Evolutionary conservation across 1,140 invertebrate genomes (phyloP), one percentile per base, ranked within the genome.

Genomic region (Magallana gigas): DNA sequence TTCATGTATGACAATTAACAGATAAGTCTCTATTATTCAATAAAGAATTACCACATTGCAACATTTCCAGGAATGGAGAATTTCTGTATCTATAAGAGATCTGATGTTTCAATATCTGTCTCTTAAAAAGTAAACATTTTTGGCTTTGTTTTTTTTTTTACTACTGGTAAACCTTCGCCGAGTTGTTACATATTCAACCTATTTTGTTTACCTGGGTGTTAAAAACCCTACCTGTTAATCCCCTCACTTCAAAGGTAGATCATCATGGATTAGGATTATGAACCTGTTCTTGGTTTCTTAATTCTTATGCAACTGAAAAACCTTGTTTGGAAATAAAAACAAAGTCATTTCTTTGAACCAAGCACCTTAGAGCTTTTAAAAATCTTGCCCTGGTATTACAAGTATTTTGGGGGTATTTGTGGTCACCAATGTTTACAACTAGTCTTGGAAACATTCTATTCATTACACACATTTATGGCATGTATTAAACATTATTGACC

Each of bases 181-280:
- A 16, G 60, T 18, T 64, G 16, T 64, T 64, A 16, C 18, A 64
- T 64, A 16, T 64, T 64, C 18, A 64, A 64, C 16, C 7, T 76
- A 29, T 71, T 18, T 71, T 76, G 18, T 76, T 76, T 76, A 12
- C 9, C 36, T 36, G 23, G 12, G 23, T 36, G 23, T 29, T 76
- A 23, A 76, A 29, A 12, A 36, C 68, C 68, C 68, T 48, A 76
- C 68, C 68, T 76, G 68, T 76, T 76, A 76, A 76, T 76, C 68
- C 68, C 36, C 23, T 76, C 23, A 76, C 23, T 8, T 76, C 68
- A 18, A 36, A 36, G 36, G 68, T 29, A 8, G 68, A 76, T 76
- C 29, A 76, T 18, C n/a, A 11, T n/a, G 64, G 64, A 71, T 71
- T 8, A 71, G 68, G 68, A 76, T 76, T 76, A 76, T 76, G 23